Conservation (phyloP, 2,797 vertebrate species). For the Argya squamiceps region DNA sequence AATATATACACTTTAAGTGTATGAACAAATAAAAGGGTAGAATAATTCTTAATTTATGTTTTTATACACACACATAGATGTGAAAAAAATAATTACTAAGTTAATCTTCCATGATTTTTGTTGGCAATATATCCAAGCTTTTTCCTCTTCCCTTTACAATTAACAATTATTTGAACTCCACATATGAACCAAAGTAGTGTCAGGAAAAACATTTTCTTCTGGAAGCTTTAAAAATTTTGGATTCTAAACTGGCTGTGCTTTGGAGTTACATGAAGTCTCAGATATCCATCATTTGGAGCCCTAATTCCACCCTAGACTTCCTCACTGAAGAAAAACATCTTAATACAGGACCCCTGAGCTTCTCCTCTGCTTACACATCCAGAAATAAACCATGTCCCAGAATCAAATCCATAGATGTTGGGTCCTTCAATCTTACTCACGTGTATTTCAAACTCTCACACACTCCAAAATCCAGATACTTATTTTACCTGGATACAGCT, state of each 20-base stretch:
- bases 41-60: background rate
- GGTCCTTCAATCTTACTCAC: background rate
- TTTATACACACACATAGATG: fast-evolving
- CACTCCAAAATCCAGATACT: background rate
- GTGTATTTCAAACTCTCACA: background rate
- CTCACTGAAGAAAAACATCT: background rate
- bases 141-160: background rate
- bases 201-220: background rate
- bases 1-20: background rate
- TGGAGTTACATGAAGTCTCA: background rate
- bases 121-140: background rate
- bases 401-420: background rate
- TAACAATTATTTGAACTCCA: background rate
- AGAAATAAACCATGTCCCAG: background rate
- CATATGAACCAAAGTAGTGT: background rate
- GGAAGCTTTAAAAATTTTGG: background rate
- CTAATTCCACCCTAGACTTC: background rate
- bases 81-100: background rate
- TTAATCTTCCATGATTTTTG: background rate
- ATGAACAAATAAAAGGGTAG: background rate
- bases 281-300: background rate
- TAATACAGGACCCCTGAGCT: background rate
- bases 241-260: background rate
- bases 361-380: background rate
- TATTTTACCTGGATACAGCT: background rate